phyloP scores from a whole-genome alignment of 2,888 invertebrate species.

The Drosophila nigricruria region DNA sequence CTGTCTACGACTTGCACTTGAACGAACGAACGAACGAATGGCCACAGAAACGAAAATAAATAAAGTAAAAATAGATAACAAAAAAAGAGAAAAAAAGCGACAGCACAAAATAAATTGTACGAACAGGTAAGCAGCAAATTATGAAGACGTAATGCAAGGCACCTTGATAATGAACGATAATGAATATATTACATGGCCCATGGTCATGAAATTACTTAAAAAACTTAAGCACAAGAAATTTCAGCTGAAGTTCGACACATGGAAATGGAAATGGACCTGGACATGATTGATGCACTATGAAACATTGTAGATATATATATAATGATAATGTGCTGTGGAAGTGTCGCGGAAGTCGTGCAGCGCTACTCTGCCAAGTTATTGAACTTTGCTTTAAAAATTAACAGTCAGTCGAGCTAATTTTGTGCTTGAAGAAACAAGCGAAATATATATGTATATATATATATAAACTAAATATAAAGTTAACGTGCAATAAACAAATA shows the following conservation, averaged over 20 bases:
- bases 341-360: constrained; percentile 44
- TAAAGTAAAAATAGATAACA: constrained; percentile 14
- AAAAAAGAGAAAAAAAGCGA: constrained; percentile 15
- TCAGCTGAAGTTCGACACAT: constrained; percentile 7
- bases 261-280: constrained; percentile 28
- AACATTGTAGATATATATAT: constrained; percentile 1
- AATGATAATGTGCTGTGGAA: constrained; percentile 44
- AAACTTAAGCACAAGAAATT: constrained; percentile 18
- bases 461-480: constrained; percentile 31
- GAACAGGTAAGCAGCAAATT: constrained; percentile 14
- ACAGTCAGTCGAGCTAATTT: constrained; percentile 38
- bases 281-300: constrained; percentile 49
- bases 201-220: constrained; percentile 34
- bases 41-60: background rate
- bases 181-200: constrained; percentile 63
- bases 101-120: constrained; percentile 34
- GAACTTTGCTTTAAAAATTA: constrained; percentile 53
- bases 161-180: constrained; percentile 74
- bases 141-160: constrained; percentile 43
- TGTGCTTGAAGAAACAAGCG: constrained; percentile 11
- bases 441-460: background rate
- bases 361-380: constrained; percentile 42
- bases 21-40: constrained; percentile 10
- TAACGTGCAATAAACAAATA: constrained; percentile 46
- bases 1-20: constrained; percentile 52